Evolutionary conservation across 2,888 invertebrate genomes (phyloP), one percentile per base, ranked within the genome.

Genomic region (Linnaemya tessellans): DNA sequence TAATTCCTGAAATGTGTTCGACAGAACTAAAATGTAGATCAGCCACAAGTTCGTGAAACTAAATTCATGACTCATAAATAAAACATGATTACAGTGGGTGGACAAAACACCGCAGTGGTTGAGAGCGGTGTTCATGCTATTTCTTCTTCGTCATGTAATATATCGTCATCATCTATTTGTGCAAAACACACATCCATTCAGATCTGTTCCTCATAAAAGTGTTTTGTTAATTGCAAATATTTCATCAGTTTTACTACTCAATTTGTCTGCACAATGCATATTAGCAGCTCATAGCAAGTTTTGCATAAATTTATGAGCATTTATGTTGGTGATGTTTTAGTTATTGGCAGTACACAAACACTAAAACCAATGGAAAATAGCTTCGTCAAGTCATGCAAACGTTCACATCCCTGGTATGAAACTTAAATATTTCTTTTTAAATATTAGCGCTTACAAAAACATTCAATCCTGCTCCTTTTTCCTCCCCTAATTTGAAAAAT

Each of bases 11-110:
- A 80, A 41, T 74, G 77, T 65, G 20, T 70, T 46, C 46, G 35
- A 64, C 77, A 82, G 74, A 38, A 58, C 64, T 56, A 41, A 77
- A 65, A 46, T 82, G 38, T 56, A 82, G 15, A 56, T 82, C 22
- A 82, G 30, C 43, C 41, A 7, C 30, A 60, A 43, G 51, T 68
- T 54, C 41, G 1, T 41, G 8, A 13, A n/a, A 20, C 22, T 3
- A 62, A 54, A 75, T 68, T 51, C 18, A 78, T 43, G 49, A 62
- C 51, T 41, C 51, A 70, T 62, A 46, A 64, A 64, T 64, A 25
- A 56, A 70, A 30, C 58, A 58, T 25, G 8, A 30, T n/a, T 58
- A n/a, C 13, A 30, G 3, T 35, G 5, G 20, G 35, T 58, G 15
- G 10, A 43, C 58, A 71, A 60, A 11, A 13, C 30, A 30, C 30